Conservation (phyloP, 2,888 invertebrate genomes). For the Melinopterus prodromus region DNA sequence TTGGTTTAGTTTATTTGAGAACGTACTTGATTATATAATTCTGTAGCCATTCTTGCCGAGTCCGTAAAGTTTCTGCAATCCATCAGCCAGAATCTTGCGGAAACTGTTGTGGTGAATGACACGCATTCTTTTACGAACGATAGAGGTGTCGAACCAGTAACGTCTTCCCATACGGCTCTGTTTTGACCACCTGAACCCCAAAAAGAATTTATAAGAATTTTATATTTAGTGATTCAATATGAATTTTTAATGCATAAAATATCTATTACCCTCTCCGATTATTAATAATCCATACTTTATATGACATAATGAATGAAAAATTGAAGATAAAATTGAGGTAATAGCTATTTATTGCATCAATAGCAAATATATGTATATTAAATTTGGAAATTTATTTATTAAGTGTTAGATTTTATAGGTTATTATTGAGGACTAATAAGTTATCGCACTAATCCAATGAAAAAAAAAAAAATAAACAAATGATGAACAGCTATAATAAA, state of each 20-base stretch:
- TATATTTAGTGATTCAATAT: not conserved
- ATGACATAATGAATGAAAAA: too few relatives aligned
- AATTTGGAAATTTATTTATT: too few relatives aligned
- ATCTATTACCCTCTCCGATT: too few relatives aligned
- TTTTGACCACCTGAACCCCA: constrained; percentile 80
- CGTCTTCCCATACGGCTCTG: constrained; percentile 99
- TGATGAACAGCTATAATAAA: too few relatives aligned
- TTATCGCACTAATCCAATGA: too few relatives aligned
- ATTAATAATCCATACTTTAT: too few relatives aligned
- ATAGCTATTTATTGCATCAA: too few relatives aligned
- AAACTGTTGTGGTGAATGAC: constrained; percentile 98
- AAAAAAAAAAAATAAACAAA: too few relatives aligned
- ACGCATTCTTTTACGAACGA: constrained; percentile 97
- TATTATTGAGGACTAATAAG: too few relatives aligned
- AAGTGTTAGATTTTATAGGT: too few relatives aligned
- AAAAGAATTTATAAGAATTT: constrained; percentile 10
- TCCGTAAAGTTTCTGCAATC: constrained; percentile 96
- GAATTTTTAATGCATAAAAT: not conserved
- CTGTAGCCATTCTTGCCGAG: constrained; percentile 95
- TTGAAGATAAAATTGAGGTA: too few relatives aligned
- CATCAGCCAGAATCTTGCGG: constrained; percentile 98
- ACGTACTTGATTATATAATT: constrained; percentile 84
- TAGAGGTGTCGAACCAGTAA: constrained; percentile 96
- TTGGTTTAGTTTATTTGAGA: constrained; percentile 24
- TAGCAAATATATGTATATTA: too few relatives aligned